Percentiles rank a stretch among this genome's conserved stretches.
These are phyloP conservation scores for Drosophila parvula DNA, from an alignment of 1,140 invertebrate genomes.

Conservation along the genomic window DNA sequence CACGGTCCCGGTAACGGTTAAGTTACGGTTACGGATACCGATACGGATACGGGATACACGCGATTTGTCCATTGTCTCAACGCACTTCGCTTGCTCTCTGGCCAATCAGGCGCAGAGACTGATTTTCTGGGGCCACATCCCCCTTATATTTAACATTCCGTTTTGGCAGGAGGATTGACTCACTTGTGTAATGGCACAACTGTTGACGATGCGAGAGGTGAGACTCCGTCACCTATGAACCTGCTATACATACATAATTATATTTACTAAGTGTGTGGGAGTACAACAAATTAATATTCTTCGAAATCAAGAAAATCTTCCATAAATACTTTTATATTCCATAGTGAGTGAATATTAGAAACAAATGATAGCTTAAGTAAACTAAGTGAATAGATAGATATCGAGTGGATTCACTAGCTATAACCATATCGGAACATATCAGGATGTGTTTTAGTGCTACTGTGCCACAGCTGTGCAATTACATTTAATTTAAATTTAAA, in stretches of 20 bases:
- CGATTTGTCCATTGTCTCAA: conserved; percentile 56
- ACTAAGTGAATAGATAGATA: too few species aligned
- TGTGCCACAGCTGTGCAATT: too few species aligned
- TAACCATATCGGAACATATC: too few species aligned
- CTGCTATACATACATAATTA: background rate
- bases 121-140: conserved; percentile 37
- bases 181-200: conserved; percentile 47
- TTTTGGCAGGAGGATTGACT: conserved; percentile 15
- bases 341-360: too few species aligned
- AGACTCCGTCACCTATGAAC: background rate
- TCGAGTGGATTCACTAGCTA: too few species aligned
- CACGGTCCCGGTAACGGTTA: conserved; percentile 6
- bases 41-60: conserved; percentile 27
- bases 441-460: too few species aligned
- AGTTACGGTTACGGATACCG: conserved; percentile 19
- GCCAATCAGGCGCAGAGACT: conserved; percentile 59
- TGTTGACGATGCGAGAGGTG: conserved; percentile 45
- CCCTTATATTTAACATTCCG: conserved; percentile 7
- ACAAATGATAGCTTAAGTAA: too few species aligned
- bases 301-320: too few species aligned
- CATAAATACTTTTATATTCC: too few species aligned
- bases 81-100: conserved; percentile 9
- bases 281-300: too few species aligned
- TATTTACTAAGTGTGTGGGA: too few species aligned
- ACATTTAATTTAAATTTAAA: too few species aligned